Evolutionary conservation across 2,113 vertebrate genomes (phyloP).

Genomic region (Strix aluco): DNA sequence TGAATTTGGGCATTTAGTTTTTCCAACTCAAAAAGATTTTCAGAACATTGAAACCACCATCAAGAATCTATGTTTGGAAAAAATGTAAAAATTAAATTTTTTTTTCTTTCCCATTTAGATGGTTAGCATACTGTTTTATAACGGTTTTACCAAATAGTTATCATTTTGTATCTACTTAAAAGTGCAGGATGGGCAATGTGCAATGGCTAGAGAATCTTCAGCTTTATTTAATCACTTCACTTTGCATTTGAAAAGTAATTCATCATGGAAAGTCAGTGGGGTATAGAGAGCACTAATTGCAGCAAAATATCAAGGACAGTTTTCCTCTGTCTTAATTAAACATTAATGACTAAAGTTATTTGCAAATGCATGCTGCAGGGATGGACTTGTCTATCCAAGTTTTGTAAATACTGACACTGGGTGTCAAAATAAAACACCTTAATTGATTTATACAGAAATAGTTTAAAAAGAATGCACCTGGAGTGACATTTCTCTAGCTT

Average conservation of each 20-base stretch:
- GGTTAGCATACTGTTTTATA: background rate
- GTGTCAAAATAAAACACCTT: conserved; percentile 81
- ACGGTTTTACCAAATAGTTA: background rate
- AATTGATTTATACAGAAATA: conserved; percentile 82
- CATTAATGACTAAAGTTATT: conserved; percentile 86
- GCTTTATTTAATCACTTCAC: conserved; percentile 84
- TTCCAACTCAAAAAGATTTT: background rate
- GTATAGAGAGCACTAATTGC: conserved; percentile 83
- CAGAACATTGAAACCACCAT: background rate
- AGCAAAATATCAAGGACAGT: conserved; percentile 84
- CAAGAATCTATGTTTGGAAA: background rate
- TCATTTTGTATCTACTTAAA: conserved; percentile 37
- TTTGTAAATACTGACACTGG: conserved; percentile 80
- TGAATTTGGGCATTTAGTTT: background rate
- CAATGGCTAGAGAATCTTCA: conserved; percentile 74
- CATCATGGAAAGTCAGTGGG: conserved; percentile 82
- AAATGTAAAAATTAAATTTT: background rate
- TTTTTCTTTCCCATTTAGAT: background rate
- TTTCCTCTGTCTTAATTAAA: conserved; percentile 86
- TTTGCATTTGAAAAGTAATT: conserved; percentile 87
- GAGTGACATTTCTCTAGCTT: conserved; percentile 71
- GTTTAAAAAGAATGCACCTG: conserved; percentile 75
- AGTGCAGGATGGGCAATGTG: conserved; percentile 49
- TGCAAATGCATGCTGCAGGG: conserved; percentile 78
- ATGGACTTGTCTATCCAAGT: conserved; percentile 79